A percentile compares a stretch with the other conserved stretches of the same genome.
phyloP scores from a whole-genome alignment of 2,888 invertebrate species.

The Archips xylosteana region DNA sequence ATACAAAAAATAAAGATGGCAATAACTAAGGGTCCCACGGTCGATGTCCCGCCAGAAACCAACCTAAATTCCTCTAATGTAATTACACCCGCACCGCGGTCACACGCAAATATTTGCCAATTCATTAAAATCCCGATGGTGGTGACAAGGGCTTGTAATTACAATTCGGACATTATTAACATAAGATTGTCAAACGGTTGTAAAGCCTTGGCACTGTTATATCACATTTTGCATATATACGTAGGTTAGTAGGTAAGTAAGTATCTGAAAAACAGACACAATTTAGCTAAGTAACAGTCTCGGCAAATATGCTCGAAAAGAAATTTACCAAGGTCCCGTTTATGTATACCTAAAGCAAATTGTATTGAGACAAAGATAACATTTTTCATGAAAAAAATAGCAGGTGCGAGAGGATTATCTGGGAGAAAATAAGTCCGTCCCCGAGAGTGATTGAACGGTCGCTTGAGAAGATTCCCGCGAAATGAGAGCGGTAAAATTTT shows the following conservation, averaged over 20 bases:
- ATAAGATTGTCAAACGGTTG: neutral
- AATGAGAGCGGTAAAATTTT: constrained; percentile 34
- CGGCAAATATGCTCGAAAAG: neutral
- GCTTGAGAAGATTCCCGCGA: constrained; percentile 28
- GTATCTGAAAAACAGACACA: neutral
- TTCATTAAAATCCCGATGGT: constrained; percentile 44
- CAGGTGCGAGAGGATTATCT: constrained; percentile 41
- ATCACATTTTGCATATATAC: neutral
- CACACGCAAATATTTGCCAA: constrained; percentile 45
- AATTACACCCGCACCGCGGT: constrained; percentile 44
- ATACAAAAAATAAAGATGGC: constrained; percentile 16
- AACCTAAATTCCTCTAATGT: constrained; percentile 48
- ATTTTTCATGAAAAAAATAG: constrained; percentile 37
- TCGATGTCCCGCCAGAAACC: constrained; percentile 47
- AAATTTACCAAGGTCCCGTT: neutral
- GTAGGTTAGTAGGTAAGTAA: neutral
- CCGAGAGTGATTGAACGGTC: constrained; percentile 40
- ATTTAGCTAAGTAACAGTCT: neutral
- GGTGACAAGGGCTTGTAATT: constrained; percentile 18
- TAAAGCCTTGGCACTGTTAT: neutral
- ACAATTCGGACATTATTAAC: neutral
- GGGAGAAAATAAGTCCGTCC: constrained; percentile 38
- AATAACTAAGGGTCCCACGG: constrained; percentile 36
- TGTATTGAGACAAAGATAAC: constrained; percentile 33
- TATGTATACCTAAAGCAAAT: constrained; percentile 20